Percentiles rank a stretch among this genome's conserved stretches.
Conservation (phyloP, 2,888 invertebrate genomes). For the Drosophila merina region DNA sequence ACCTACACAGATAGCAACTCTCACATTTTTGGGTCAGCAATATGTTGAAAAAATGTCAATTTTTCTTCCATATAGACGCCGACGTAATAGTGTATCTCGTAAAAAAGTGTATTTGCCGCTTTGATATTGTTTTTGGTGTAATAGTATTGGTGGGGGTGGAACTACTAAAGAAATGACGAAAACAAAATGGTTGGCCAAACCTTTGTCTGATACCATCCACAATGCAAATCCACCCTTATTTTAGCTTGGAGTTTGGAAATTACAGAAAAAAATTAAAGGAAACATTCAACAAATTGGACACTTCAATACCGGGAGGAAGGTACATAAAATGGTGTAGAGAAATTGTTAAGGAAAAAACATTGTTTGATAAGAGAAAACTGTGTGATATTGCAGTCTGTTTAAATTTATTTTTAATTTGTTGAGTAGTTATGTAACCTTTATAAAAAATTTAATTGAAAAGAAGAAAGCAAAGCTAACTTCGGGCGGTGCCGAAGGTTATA, state of each 20-base stretch:
- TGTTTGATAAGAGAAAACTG: neutral
- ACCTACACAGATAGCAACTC: too few relatives aligned
- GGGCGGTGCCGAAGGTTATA: too few relatives aligned
- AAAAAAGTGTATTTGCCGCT: neutral
- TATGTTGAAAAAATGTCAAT: too few relatives aligned
- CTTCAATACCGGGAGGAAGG: slow-evolving; percentile 29
- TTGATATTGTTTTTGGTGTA: slow-evolving; percentile 3
- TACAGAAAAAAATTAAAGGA: slow-evolving; percentile 31
- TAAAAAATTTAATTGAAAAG: too few relatives aligned
- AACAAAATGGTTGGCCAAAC: slow-evolving; percentile 72
- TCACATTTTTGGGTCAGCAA: too few relatives aligned
- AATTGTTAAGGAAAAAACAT: slow-evolving; percentile 4
- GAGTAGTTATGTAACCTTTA: too few relatives aligned
- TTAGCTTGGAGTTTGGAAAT: slow-evolving; percentile 20
- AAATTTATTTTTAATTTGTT: too few relatives aligned
- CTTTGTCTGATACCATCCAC: slow-evolving; percentile 34
- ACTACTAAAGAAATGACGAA: slow-evolving; percentile 38
- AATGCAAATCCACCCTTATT: slow-evolving; percentile 56
- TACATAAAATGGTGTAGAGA: slow-evolving; percentile 53
- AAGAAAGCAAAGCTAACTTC: too few relatives aligned
- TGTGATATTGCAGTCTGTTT: too few relatives aligned
- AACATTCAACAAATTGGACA: slow-evolving; percentile 40
- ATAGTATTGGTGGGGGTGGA: slow-evolving; percentile 32
- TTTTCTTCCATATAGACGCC: neutral
- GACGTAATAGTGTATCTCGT: neutral